Base-by-base conservation (phyloP, 2,888 invertebrate genomes). In the Synanthedon myopaeformis region DNA sequence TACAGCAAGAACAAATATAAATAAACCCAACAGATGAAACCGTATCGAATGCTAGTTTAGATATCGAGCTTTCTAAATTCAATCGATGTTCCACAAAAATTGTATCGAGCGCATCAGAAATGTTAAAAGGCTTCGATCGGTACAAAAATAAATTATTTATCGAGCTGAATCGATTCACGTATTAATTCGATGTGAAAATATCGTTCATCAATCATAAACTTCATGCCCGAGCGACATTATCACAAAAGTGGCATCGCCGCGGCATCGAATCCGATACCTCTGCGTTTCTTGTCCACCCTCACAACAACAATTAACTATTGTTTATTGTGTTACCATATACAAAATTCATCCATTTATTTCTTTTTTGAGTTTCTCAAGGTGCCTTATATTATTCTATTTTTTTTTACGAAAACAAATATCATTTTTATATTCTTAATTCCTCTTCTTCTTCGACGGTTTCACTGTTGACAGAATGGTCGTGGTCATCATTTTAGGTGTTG, bases 131-230 rank as follows among this genome's bases (percentile, higher is more conserved):
- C 61, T 65, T 57, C 60, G 67, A 67, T 74, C 74, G 67, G 59
- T 58, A 61, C 69, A 68, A 75, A 79, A 82, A 79, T 82, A 76
- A 79, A 82, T 78, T 72, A 78, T 79, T 76, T 71, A 79, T 81
- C 67, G 61, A 64, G 61, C 62, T 58, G 64, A 70, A 72, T 74
- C 76, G 74, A 76, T 76, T 76, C 79, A 76, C 72, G 78, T 79
- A 77, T 82, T 81, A 76, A 82, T 79, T 79, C 77, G 67, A 69
- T 75, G 74, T 65, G 67, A 67, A 71, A 69, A 76, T 77, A 78
- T 79, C 72, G 74, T 60, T 64, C 82, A 79, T 85, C 82, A 80
- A 84, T 86, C 85, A 84, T 84, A 84, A 78, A 61, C 63, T 66
- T 67, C 74, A 66, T 72, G 70, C 72, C 65, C 66, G 53, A 57